Conservation (phyloP, 2,888 invertebrate genomes). For the Orgyia antiqua region DNA sequence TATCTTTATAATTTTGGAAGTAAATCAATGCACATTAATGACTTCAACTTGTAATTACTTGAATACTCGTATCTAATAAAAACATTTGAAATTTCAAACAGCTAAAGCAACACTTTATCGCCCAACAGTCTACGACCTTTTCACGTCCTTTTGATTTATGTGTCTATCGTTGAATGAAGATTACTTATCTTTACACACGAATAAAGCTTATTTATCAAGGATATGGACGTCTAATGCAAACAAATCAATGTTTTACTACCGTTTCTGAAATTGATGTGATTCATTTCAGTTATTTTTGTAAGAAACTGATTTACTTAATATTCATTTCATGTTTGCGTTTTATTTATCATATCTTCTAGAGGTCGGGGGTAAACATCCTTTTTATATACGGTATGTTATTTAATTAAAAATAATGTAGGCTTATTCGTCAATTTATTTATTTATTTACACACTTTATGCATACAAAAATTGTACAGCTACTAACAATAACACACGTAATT, state of each 20-base stretch:
- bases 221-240: conserved; percentile 34
- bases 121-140: conserved; percentile 41
- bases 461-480: no score
- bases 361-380: no score
- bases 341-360: no score
- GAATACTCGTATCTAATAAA: conserved; percentile 17
- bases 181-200: conserved; percentile 56
- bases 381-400: no score
- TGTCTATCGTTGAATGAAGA: conserved; percentile 51
- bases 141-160: conserved; percentile 70
- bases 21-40: conserved; percentile 13
- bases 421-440: no score
- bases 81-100: conserved; percentile 14
- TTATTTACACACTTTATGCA: no score
- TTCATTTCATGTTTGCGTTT: no score
- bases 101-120: conserved; percentile 31
- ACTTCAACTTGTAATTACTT: conserved; percentile 13
- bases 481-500: no score
- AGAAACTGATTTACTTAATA: conserved; percentile 7
- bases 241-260: conserved; percentile 34
- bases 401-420: no score
- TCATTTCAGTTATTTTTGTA: conserved; percentile 10
- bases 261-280: conserved; percentile 20
- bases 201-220: conserved; percentile 55
- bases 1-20: conserved; percentile 10